These are phyloP conservation scores for Plagodis dolabraria DNA, from an alignment of 2,888 invertebrate genomes.

Conservation along the genomic window DNA sequence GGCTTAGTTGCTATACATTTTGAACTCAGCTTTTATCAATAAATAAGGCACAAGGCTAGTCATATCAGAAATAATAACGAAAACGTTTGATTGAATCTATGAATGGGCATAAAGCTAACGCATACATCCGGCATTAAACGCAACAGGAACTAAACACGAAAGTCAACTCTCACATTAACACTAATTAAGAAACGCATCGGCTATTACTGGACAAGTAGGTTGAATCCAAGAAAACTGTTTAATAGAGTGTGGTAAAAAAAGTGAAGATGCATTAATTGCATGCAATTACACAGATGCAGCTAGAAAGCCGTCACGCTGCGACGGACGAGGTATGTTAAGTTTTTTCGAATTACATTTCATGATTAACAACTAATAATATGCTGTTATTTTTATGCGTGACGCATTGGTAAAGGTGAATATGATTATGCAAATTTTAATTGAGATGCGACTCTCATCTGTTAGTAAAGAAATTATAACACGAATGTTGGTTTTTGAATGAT, in stretches of 20 bases:
- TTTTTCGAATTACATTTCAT: conserved; percentile 21
- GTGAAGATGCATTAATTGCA: conserved; percentile 77
- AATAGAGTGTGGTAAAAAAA: conserved; percentile 77
- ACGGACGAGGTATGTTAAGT: conserved; percentile 58
- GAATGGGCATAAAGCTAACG: conserved; percentile 1
- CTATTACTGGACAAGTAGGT: conserved; percentile 53
- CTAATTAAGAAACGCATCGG: conserved; percentile 67
- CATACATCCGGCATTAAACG: conserved; percentile 16
- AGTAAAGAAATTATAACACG: no score
- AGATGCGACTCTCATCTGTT: not conserved
- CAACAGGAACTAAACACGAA: conserved; percentile 39
- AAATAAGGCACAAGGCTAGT: no score
- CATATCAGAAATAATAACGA: no score
- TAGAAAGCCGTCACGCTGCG: conserved; percentile 78
- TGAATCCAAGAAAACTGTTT: conserved; percentile 63
- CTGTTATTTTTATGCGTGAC: conserved; percentile 15
- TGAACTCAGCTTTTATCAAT: no score
- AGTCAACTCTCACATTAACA: conserved; percentile 30
- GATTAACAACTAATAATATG: conserved; percentile 18
- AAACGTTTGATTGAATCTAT: not conserved
- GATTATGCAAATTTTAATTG: conserved; percentile 13
- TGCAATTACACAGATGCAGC: conserved; percentile 70
- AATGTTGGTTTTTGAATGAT: no score
- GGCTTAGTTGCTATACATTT: no score
- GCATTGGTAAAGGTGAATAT: conserved; percentile 6